phyloP scores from a whole-genome alignment of 2,888 invertebrate species.

The Geophilus truncorum region DNA sequence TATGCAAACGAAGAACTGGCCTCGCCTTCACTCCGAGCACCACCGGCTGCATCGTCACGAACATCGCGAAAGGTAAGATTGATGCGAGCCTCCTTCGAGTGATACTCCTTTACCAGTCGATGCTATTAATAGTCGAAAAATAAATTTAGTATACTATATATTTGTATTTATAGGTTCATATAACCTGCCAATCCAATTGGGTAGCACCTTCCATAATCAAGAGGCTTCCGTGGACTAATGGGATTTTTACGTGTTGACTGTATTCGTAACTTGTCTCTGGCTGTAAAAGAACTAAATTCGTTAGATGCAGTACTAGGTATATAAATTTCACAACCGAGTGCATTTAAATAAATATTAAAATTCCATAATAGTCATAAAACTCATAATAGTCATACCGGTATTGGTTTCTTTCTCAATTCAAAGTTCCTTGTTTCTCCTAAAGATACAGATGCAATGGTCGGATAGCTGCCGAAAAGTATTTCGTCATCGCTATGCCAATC shows the following conservation, averaged over 20 bases:
- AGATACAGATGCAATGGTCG: slow-evolving; percentile 48
- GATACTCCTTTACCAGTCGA: not conserved
- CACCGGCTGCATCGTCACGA: too few species aligned
- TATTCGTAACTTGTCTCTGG: slow-evolving; percentile 38
- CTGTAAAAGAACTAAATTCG: too few species aligned
- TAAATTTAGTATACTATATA: not conserved
- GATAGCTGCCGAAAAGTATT: slow-evolving; percentile 47
- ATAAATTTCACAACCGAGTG: too few species aligned
- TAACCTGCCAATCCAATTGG: slow-evolving; percentile 53
- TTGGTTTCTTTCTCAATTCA: slow-evolving; percentile 49
- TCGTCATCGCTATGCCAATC: slow-evolving; percentile 53
- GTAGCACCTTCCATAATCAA: slow-evolving; percentile 53
- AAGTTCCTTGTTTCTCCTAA: slow-evolving; percentile 49
- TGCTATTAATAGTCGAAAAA: slow-evolving; percentile 6
- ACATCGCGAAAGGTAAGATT: slow-evolving; percentile 18
- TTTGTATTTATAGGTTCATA: not conserved
- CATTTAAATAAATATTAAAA: too few species aligned
- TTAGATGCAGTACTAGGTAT: too few species aligned
- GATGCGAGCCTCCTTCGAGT: not conserved
- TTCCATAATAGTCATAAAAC: too few species aligned
- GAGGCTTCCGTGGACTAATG: slow-evolving; percentile 50
- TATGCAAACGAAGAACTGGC: too few species aligned
- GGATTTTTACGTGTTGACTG: slow-evolving; percentile 43
- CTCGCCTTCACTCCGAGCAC: too few species aligned
- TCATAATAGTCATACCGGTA: slow-evolving; percentile 42